These are phyloP conservation scores for Bhutanitis thaidina DNA, from an alignment of 2,888 invertebrate species.

Conservation along the genomic window DNA sequence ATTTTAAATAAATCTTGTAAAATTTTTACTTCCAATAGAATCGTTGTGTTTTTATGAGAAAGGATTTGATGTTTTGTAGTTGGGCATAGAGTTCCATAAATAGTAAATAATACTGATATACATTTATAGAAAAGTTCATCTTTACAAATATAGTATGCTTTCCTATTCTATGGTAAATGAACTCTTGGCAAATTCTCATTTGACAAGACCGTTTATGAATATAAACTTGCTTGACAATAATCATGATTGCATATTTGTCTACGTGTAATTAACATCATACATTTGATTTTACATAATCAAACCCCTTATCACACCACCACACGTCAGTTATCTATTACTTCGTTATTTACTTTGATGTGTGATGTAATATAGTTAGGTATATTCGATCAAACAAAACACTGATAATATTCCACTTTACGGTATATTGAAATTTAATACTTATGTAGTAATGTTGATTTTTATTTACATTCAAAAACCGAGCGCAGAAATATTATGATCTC, in stretches of 20 bases:
- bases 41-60: no score
- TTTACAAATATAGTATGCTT: no score
- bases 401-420: neutral
- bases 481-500: neutral
- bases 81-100: no score
- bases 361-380: neutral
- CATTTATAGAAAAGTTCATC: no score
- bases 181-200: no score
- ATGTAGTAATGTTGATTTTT: neutral
- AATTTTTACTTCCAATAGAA: no score
- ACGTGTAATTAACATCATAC: neutral
- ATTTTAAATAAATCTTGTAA: no score
- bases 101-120: no score
- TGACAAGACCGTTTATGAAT: no score
- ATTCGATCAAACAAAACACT: neutral
- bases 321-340: constrained; percentile 14
- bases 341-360: neutral
- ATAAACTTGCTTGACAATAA: neutral
- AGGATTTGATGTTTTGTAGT: no score
- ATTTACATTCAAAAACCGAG: neutral
- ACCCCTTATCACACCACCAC: constrained; percentile 3
- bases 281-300: neutral
- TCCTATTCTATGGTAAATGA: no score
- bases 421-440: neutral
- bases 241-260: constrained; percentile 1